Evolutionary conservation across 92 coral and sea anemone species (phyloP).

Genomic region (Porites rus): DNA sequence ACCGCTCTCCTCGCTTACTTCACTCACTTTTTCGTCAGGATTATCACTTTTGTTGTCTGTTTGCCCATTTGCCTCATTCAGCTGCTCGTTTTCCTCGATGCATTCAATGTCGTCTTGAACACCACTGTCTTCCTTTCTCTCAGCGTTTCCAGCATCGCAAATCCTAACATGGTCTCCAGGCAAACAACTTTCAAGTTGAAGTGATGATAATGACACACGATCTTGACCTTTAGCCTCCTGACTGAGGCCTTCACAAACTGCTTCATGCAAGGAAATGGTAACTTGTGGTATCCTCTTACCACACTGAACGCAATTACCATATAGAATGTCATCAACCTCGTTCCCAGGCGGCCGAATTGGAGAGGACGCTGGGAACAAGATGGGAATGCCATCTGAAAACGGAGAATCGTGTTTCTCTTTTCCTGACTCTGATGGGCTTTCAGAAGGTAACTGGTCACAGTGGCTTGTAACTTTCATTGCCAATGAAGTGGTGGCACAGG

Average conservation of each 20-base stretch:
- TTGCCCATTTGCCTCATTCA: not conserved
- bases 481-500: too few relatives aligned
- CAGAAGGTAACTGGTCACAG: too few relatives aligned
- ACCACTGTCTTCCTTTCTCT: not conserved
- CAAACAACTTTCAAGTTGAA: constrained; percentile 2
- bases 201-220: constrained; percentile 9
- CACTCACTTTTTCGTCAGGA: not conserved
- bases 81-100: not conserved
- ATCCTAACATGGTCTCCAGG: not conserved
- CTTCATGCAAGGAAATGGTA: constrained; percentile 51
- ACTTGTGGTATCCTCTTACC: constrained; percentile 49
- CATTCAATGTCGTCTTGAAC: not conserved
- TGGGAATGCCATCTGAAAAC: too few relatives aligned
- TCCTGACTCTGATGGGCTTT: too few relatives aligned
- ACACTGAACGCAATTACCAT: constrained; percentile 37
- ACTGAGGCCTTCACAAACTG: constrained; percentile 62
- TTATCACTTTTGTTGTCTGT: not conserved
- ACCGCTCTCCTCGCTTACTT: not conserved
- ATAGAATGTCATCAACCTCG: not conserved
- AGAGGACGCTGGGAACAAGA: too few relatives aligned
- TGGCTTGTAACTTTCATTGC: too few relatives aligned
- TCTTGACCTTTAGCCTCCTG: constrained; percentile 41
- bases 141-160: not conserved
- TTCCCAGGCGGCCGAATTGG: too few relatives aligned
- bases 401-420: too few relatives aligned